A percentile compares a stretch with the other conserved stretches of the same genome.
These are phyloP conservation scores for Zaprionus vittiger DNA, from an alignment of 1,140 invertebrate genomes.

Conservation along the genomic window DNA sequence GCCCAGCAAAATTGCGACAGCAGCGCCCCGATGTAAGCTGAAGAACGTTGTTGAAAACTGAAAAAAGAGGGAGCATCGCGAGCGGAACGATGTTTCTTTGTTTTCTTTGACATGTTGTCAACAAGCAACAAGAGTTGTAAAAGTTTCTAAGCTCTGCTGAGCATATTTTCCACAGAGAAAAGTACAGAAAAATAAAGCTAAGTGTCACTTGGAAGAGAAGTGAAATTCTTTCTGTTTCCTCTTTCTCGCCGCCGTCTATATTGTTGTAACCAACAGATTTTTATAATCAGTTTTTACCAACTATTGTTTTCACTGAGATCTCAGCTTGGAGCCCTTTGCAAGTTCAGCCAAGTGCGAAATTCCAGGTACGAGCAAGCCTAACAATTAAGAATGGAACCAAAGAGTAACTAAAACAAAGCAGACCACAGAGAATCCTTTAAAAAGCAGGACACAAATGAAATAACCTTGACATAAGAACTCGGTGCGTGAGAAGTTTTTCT, in stretches of 20 bases:
- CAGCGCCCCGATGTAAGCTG: neutral
- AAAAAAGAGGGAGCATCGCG: conserved; percentile 1
- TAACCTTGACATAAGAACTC: neutral
- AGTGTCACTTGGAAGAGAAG: neutral
- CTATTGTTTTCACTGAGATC: neutral
- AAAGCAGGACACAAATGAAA: neutral
- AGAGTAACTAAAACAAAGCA: neutral
- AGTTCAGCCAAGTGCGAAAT: neutral
- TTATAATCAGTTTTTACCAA: neutral
- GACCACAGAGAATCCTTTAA: neutral
- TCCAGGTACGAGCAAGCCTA: neutral
- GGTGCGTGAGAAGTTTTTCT: neutral
- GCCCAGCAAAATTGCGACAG: neutral
- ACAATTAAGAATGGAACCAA: neutral
- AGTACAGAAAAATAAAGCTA: conserved; percentile 13
- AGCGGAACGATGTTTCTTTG: conserved; percentile 28
- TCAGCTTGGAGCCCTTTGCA: neutral
- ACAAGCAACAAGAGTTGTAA: conserved; percentile 38
- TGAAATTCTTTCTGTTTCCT: neutral
- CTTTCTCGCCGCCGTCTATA: too few relatives aligned
- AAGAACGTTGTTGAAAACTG: neutral
- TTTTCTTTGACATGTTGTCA: conserved; percentile 65
- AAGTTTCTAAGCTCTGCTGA: conserved; percentile 43
- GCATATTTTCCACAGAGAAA: conserved; percentile 30
- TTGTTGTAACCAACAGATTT: neutral